These are phyloP conservation scores for Tiliacea aurago DNA, from an alignment of 2,888 invertebrate genomes.

Conservation along the genomic window DNA sequence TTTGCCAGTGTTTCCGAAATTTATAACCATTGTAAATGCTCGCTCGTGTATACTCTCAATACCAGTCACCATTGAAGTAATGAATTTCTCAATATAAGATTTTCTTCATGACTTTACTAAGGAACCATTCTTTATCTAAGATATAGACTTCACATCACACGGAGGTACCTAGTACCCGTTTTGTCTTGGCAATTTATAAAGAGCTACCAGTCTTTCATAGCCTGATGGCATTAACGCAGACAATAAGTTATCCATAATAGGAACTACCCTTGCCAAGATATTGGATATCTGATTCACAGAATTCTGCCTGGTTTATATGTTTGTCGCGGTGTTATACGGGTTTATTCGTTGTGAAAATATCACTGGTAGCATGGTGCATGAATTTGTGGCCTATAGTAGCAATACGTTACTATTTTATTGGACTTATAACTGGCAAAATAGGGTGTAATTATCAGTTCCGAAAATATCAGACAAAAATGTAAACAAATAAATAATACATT, in stretches of 20 bases:
- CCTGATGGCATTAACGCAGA: neutral
- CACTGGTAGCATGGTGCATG: neutral
- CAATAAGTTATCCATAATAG: neutral
- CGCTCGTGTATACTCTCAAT: neutral
- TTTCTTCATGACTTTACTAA: neutral
- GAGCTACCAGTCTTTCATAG: neutral
- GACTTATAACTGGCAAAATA: neutral
- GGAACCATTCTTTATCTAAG: neutral
- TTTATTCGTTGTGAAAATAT: neutral
- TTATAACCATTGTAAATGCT: neutral
- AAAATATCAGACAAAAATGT: too few species aligned
- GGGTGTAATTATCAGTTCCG: neutral
- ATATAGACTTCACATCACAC: neutral
- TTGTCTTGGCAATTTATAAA: neutral
- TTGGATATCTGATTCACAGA: neutral
- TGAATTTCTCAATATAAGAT: neutral
- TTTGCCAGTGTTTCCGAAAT: neutral
- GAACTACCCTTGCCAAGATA: neutral
- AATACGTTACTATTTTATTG: neutral
- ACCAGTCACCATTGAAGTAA: neutral
- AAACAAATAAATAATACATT: too few species aligned
- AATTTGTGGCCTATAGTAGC: rapidly evolving
- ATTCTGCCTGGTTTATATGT: neutral
- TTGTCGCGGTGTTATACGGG: neutral
- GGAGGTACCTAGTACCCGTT: neutral